Percentiles rank a stretch among this genome's conserved stretches.
phyloP scores from a whole-genome alignment of 2,888 invertebrate genomes.

The Elmis aenea region DNA sequence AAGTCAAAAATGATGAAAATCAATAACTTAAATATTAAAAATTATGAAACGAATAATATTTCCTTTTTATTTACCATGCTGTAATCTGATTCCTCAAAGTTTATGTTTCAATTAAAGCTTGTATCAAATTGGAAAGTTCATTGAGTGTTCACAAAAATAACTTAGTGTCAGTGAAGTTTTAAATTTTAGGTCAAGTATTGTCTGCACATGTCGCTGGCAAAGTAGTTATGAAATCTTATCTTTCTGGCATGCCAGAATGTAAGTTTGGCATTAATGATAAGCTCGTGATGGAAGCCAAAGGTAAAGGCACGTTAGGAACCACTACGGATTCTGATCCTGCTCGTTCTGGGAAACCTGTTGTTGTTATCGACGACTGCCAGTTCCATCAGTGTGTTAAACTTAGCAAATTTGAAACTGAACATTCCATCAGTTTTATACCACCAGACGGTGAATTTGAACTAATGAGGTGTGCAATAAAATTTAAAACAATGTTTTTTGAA shows the following conservation, averaged over 20 bases:
- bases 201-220: slow-evolving; percentile 99
- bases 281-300: slow-evolving; percentile 95
- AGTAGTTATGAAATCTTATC: slow-evolving; percentile 99
- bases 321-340: slow-evolving; percentile 68
- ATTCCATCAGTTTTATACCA: slow-evolving; percentile 99
- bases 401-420: slow-evolving; percentile 99
- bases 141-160: too few relatives aligned
- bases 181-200: slow-evolving; percentile 88
- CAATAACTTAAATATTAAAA: too few relatives aligned
- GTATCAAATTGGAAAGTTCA: too few relatives aligned
- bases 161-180: too few relatives aligned
- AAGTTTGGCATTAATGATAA: slow-evolving; percentile 99
- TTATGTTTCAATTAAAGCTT: too few relatives aligned
- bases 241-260: slow-evolving; percentile 99
- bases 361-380: slow-evolving; percentile 99
- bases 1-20: too few relatives aligned
- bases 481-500: slow-evolving; percentile 24
- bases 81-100: too few relatives aligned
- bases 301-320: slow-evolving; percentile 65
- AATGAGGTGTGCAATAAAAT: too few relatives aligned
- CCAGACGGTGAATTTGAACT: slow-evolving; percentile 99
- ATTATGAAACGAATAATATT: too few relatives aligned
- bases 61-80: too few relatives aligned
- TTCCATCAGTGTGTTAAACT: slow-evolving; percentile 99
- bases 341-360: slow-evolving; percentile 93